Base-by-base conservation (phyloP, 1,140 invertebrate genomes). In the Conus betulinus region DNA sequence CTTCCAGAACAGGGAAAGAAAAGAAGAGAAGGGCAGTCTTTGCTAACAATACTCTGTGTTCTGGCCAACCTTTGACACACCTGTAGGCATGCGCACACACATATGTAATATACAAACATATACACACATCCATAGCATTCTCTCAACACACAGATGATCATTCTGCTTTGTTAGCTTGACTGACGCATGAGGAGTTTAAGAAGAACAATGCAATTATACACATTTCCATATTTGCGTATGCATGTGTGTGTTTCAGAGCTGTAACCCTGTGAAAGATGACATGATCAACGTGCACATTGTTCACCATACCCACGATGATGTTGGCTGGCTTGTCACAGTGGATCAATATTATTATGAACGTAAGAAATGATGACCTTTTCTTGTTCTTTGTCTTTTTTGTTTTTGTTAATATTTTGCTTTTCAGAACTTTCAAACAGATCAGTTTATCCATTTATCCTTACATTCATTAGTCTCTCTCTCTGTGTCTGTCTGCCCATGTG, bases 311-410 rank as follows among this genome's bases (percentile, higher is more conserved):
- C 98, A 98, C 92, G 97, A 98, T 93, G 98, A 98, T 94, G 97
- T 98, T 1, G 98, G 98, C 15, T 98, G 98, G 98, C 94, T 98
- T 7, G 98, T 98, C 94, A 98, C 98, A 0, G 97, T 98, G 1
- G 98, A 99, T 94, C 97, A 99, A 93, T 99, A 99, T 95, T 99
- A 90, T 81, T 89, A 87, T 82, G 55, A 74, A 74, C n/a, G 92
- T 92, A 90, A 86, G 90, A 27, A 6, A 63, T 11, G 10, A 20
- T 63, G 60, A 13, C 60, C 17, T 20, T 63, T 63, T 63, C 60
- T 63, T 63, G 10, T 20, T 63, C 60, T 71, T 7, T 71, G 20
- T 71, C 10, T 20, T 71, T n/a, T 71, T n/a, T 71, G 6, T 3
- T 20, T 71, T 71, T n/a, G n/a, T n/a, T 23, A 11, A 23, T 5